A percentile compares a stretch with the other conserved stretches of the same genome.
Conservation (phyloP, 2,888 invertebrate genomes). For the Anarsia innoxiella region DNA sequence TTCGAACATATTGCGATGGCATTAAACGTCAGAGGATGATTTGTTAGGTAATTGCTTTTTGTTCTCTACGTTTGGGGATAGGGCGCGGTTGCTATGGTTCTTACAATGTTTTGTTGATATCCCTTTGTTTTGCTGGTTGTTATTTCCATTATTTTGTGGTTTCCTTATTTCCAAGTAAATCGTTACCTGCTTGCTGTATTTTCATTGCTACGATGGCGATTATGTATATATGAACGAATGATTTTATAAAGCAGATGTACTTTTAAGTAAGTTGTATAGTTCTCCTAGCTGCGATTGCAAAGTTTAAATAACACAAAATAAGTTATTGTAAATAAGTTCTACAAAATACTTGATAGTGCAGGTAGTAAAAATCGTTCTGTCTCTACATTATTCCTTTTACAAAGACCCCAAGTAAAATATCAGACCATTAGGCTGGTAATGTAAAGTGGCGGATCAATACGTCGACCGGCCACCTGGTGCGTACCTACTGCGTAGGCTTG, state of each 20-base stretch:
- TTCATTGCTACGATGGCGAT: too few relatives aligned
- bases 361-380: too few relatives aligned
- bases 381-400: constrained; percentile 4
- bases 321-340: too few relatives aligned
- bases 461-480: constrained; percentile 41
- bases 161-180: too few relatives aligned
- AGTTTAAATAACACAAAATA: too few relatives aligned
- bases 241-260: too few relatives aligned
- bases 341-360: too few relatives aligned
- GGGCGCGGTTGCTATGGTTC: constrained; percentile 50
- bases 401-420: constrained; percentile 18
- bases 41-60: constrained; percentile 72
- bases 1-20: constrained; percentile 70
- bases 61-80: constrained; percentile 47
- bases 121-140: constrained; percentile 14
- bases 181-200: too few relatives aligned
- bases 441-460: constrained; percentile 26
- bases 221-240: too few relatives aligned
- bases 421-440: constrained; percentile 24
- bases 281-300: too few relatives aligned
- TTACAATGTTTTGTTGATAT: constrained; percentile 60
- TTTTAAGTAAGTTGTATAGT: too few relatives aligned
- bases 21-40: constrained; percentile 72
- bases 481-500: constrained; percentile 42
- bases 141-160: background rate